Conservation (phyloP, 2,888 invertebrate species). For the Megastigmus dorsalis region DNA sequence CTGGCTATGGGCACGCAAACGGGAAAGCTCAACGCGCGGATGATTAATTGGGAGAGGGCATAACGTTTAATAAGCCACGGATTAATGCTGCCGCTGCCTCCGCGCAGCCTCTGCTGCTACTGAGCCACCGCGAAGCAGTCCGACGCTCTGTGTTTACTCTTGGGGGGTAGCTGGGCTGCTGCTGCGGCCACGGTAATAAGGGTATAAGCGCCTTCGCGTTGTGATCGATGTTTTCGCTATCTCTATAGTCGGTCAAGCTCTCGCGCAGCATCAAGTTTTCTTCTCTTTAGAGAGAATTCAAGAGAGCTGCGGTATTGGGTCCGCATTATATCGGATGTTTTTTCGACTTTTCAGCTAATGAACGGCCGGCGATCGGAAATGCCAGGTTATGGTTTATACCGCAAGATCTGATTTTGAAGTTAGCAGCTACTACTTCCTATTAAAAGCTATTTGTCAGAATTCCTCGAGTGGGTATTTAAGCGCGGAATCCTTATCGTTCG, state of each 20-base stretch:
- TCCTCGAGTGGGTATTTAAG: too few relatives aligned
- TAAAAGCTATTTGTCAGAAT: too few relatives aligned
- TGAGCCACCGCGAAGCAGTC: not conserved
- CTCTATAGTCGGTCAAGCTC: conserved; percentile 28
- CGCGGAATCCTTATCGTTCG: too few relatives aligned
- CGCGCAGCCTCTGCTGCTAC: conserved; percentile 41
- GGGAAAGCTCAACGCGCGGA: conserved; percentile 53
- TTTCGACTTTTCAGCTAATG: conserved; percentile 5
- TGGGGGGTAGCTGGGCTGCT: not conserved
- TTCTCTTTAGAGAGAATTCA: not conserved
- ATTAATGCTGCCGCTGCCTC: conserved; percentile 63
- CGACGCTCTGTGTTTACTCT: conserved; percentile 62
- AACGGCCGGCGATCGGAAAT: too few relatives aligned
- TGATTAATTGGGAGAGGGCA: conserved; percentile 67
- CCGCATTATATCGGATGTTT: too few relatives aligned
- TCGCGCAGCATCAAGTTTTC: conserved; percentile 2
- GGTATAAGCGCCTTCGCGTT: conserved; percentile 3
- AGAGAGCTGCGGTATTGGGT: too few relatives aligned
- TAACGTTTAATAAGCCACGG: conserved; percentile 65
- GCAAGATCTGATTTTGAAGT: too few relatives aligned
- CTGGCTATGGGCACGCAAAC: not conserved
- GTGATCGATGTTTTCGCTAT: conserved; percentile 26
- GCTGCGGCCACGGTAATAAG: conserved; percentile 28
- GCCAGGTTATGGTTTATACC: too few relatives aligned
- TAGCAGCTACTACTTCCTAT: too few relatives aligned